Evolutionary conservation across 2,888 invertebrate genomes (phyloP), one percentile per base, ranked within the genome.

Genomic region (Sarcophaga rosellei): DNA sequence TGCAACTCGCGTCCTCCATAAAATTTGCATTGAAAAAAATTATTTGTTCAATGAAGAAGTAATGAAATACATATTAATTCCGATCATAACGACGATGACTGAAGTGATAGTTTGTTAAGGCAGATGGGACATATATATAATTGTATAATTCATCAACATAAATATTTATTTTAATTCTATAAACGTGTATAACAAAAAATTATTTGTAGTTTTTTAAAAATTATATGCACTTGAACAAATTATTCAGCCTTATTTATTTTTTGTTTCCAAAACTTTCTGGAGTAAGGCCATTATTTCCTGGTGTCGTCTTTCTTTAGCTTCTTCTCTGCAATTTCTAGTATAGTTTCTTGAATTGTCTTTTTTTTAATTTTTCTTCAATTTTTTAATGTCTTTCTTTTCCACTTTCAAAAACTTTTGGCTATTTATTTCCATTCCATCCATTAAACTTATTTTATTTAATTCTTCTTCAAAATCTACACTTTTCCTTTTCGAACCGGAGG

Each of bases 381-480:
- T 25, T 25, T 25, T 25, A 25, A 25, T 25, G 25, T 25, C 25
- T 25, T 4, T 25, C 4, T 25, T 25, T 25, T 25, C 5, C 4
- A 25, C 25, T 25, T 25, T 25, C 4, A 25, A 25, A 25, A 25
- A 25, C 4, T 25, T 4, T 25, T 25, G 25, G 25, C 4, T 25
- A 25, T 4, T 25, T 25, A 25, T 25, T 65, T 69, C 15, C 69
- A 69, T 11, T 74, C 69, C 25, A 25, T 25, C 25, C 25, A 25
- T 25, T 25, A 4, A 25, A 63, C 12, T 45, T 17, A 81, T 78
- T 59, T 73, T 25, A 45, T 72, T 73, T 6, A 81, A 15, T 57
- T 81, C 81, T 3, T 77, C 47, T 57, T 81, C 77, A 44, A 85
- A 81, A 11, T 81, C 73, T 3, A 81, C 47, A 20, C 23, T 62